These are phyloP conservation scores for Pachliopta kotzebuea DNA, from an alignment of 2,888 invertebrate genomes.

Conservation along the genomic window DNA sequence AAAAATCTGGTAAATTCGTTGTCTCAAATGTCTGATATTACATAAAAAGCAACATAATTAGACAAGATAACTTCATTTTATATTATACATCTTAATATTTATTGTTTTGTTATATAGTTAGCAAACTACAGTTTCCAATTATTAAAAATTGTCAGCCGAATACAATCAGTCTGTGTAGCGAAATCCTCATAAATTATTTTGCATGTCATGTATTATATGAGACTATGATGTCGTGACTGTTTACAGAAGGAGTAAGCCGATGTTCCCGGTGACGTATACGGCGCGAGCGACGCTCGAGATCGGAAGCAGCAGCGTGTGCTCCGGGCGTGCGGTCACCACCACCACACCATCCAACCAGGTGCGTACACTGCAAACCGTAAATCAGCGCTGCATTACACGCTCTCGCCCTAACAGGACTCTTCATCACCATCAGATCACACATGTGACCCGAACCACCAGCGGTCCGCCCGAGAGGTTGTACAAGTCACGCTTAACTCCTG, in stretches of 20 bases:
- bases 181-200: too few relatives aligned
- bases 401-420: slow-evolving; percentile 25
- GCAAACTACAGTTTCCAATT: too few relatives aligned
- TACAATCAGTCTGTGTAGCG: too few relatives aligned
- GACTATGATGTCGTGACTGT: slow-evolving; percentile 38
- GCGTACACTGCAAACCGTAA: slow-evolving; percentile 49
- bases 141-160: too few relatives aligned
- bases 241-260: slow-evolving; percentile 70
- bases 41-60: too few relatives aligned
- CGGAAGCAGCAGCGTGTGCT: slow-evolving; percentile 72
- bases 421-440: slow-evolving; percentile 17
- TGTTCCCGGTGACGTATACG: slow-evolving; percentile 76
- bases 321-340: slow-evolving; percentile 77
- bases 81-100: too few relatives aligned
- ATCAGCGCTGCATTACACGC: slow-evolving; percentile 32
- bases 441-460: slow-evolving; percentile 4
- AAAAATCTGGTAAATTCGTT: too few relatives aligned
- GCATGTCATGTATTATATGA: background rate
- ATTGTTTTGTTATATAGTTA: too few relatives aligned
- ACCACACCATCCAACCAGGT: slow-evolving; percentile 78
- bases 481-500: slow-evolving; percentile 32
- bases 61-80: too few relatives aligned
- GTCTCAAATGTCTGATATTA: too few relatives aligned
- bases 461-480: slow-evolving; percentile 28
- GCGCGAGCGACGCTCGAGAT: slow-evolving; percentile 77